Conservation (phyloP, 2,797 vertebrate genomes). For the Smutsia gigantea region DNA sequence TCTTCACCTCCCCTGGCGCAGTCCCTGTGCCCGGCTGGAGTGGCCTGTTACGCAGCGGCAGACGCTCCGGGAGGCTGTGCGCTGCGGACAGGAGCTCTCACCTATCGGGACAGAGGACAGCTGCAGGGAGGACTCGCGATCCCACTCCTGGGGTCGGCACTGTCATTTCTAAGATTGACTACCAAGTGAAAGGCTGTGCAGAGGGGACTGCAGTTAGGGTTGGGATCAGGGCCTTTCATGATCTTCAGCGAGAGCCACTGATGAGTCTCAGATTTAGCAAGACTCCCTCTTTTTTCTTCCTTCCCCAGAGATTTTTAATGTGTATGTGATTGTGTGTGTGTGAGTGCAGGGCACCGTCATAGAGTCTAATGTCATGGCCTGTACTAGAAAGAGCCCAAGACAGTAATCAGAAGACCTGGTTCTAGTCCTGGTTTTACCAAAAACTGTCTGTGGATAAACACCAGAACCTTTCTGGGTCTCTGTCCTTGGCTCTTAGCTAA, state of each 20-base stretch:
- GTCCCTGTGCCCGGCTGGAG: neutral
- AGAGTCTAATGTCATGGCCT: neutral
- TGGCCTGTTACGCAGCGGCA: rapidly evolving
- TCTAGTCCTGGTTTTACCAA: neutral
- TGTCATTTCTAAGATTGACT: neutral
- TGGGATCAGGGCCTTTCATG: neutral
- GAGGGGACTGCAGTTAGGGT: neutral
- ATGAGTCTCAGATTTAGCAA: neutral
- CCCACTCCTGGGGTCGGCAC: neutral
- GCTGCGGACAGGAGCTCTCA: neutral
- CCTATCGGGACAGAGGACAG: no score
- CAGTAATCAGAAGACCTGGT: neutral
- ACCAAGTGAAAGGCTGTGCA: neutral
- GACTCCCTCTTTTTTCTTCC: neutral
- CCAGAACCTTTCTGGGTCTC: neutral
- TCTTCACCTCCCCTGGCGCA: neutral
- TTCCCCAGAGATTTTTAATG: neutral
- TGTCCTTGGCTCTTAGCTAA: neutral
- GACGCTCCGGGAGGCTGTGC: neutral
- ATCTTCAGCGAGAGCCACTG: neutral
- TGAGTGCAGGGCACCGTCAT: neutral
- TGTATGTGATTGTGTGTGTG: neutral
- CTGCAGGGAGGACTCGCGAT: no score
- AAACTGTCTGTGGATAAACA: neutral
- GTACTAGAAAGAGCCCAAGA: neutral